phyloP scores from a whole-genome alignment of 2,888 invertebrate genomes.

The Anthrax anthrax region DNA sequence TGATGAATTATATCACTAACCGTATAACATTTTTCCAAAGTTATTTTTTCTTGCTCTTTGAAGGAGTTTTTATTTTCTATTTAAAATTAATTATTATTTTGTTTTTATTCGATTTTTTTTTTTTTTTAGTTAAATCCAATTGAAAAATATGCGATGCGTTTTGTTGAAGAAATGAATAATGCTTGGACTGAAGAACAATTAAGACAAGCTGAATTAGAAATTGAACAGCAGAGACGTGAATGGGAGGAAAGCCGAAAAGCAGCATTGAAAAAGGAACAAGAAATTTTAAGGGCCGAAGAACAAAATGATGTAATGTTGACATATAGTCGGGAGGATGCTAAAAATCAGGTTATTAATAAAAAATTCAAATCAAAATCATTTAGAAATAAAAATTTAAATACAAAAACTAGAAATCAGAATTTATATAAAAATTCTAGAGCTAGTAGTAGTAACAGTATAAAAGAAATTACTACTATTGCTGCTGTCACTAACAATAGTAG shows the following conservation, averaged over 20 bases:
- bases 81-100: not conserved
- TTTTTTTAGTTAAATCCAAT: constrained; percentile 69
- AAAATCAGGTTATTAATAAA: constrained; percentile 69
- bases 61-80: not conserved
- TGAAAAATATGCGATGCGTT: constrained; percentile 87
- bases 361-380: constrained; percentile 8
- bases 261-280: constrained; percentile 51
- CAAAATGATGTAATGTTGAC: constrained; percentile 52
- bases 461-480: no score
- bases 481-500: no score
- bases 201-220: constrained; percentile 75
- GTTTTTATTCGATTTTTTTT: not conserved
- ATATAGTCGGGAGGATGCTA: constrained; percentile 61
- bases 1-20: constrained; percentile 33
- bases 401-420: not conserved
- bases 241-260: constrained; percentile 76
- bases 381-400: constrained; percentile 2
- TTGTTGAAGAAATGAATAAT: constrained; percentile 70
- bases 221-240: constrained; percentile 70
- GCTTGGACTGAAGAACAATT: constrained; percentile 75
- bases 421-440: no score
- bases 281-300: constrained; percentile 42
- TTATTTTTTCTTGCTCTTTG: not conserved
- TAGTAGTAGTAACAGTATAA: not conserved
- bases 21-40: constrained; percentile 26